Base-by-base conservation (phyloP, 2,113 vertebrate species). In the Oryzias woworae region DNA sequence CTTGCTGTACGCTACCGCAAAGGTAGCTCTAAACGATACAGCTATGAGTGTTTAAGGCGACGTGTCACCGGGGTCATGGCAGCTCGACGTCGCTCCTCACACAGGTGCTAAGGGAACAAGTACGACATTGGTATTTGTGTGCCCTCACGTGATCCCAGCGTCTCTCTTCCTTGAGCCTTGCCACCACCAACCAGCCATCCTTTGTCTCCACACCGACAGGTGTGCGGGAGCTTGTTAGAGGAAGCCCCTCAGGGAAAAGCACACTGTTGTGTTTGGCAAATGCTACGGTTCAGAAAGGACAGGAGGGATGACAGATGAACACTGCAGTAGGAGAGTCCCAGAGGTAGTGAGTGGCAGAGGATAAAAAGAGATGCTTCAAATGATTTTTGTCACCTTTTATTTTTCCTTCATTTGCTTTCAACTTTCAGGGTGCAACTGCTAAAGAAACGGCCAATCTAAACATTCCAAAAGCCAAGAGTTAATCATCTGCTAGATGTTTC, bases 161-260 rank as follows among this genome's bases (percentile, higher is more conserved):
- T 57, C 26, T 2, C 28, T n/a, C 1, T n/a, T 22, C 3, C 2
- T n/a, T 14, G n/a, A 20, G 44, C 15, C 24, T 22, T 1, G 17
- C 13, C 0, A 16, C n/a, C 16, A 7, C 48, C 13, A 5, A 36
- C n/a, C 18, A 24, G 45, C 26, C 17, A 31, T 22, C 65, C 43
- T 56, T 47, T 43, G 36, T 1, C 57, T 51, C 28, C 36, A 45
- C 3, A 4, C 1, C 4, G 18, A 57, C 66, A 85, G 80, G 79
- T 83, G 80, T 62, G 65, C 57, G 23, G 62, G 42, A 3, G 76
- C 82, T 88, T 85, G 87, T 90, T 91, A 83, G 60, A 72, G 53
- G 73, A 52, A 47, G 45, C 84, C 78, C 81, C 77, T 53, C 52
- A 62, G 31, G 46, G 60, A 62, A 18, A 64, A 36, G 36, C 23